Conservation (phyloP, 2,888 invertebrate species). For the Bruchidius siliquastri region DNA sequence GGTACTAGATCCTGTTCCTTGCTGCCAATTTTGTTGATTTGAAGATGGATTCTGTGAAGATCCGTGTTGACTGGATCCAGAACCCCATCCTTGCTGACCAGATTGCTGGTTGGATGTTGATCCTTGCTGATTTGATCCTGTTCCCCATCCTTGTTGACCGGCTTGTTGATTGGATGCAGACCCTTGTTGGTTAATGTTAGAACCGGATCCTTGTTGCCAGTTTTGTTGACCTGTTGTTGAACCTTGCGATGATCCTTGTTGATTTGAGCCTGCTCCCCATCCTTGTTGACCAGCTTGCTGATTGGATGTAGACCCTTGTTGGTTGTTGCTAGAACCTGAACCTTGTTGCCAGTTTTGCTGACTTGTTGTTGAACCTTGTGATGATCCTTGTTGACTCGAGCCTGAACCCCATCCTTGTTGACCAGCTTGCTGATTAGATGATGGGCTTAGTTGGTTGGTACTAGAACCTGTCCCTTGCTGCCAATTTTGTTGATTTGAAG, state of each 20-base stretch:
- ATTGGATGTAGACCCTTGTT: constrained; percentile 15
- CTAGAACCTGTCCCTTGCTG: constrained; percentile 3
- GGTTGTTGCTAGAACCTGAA: constrained; percentile 17
- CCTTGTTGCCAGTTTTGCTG: constrained; percentile 16
- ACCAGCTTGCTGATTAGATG: constrained; percentile 15
- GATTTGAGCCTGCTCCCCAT: constrained; percentile 11
- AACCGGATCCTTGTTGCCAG: constrained; percentile 16
- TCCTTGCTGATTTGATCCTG: constrained; percentile 15
- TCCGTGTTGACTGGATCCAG: constrained; percentile 13
- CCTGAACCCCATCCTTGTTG: constrained; percentile 14
- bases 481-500: constrained; percentile 22
- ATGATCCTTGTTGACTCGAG: no score
- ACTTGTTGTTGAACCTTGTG: constrained; percentile 15
- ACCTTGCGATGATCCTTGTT: constrained; percentile 13
- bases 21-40: constrained; percentile 22
- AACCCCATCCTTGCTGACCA: constrained; percentile 10
- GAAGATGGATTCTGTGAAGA: constrained; percentile 4
- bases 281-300: constrained; percentile 18
- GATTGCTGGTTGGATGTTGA: constrained; percentile 15
- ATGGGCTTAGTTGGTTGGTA: constrained; percentile 10
- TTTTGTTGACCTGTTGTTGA: constrained; percentile 16
- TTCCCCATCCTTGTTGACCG: constrained; percentile 9
- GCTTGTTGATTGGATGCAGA: constrained; percentile 17
- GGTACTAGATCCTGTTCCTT: constrained; percentile 9
- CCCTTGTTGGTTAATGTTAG: constrained; percentile 10